phyloP scores from a whole-genome alignment of 2,797 vertebrate species.

The Sciurus vulgaris region DNA sequence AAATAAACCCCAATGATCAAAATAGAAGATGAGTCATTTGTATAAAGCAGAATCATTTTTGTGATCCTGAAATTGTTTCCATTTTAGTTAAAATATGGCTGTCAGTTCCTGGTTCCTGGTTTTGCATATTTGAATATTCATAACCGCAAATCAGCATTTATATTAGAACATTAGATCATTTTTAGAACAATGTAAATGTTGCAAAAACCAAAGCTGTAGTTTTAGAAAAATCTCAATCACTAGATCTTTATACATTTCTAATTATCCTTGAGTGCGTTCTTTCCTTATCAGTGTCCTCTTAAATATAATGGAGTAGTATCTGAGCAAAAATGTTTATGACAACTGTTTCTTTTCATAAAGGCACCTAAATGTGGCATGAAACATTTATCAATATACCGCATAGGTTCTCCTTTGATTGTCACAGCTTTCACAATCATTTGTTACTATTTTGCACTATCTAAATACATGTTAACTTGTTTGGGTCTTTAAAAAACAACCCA shows the following conservation, averaged over 20 bases:
- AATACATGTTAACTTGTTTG: not conserved
- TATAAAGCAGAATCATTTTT: conserved; percentile 52
- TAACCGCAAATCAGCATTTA: not conserved
- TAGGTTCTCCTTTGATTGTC: conserved; percentile 52
- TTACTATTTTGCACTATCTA: conserved; percentile 58
- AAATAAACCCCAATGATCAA: conserved; percentile 29
- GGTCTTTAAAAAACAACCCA: not conserved
- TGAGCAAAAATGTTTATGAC: conserved; percentile 54
- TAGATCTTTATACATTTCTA: conserved; percentile 19
- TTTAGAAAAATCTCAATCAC: conserved; percentile 50
- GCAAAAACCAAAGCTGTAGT: conserved; percentile 12
- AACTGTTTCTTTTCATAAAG: conserved; percentile 24
- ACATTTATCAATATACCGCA: not conserved
- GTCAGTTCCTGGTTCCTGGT: conserved; percentile 60
- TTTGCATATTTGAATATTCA: conserved; percentile 80
- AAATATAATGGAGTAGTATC: not conserved
- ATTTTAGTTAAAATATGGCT: conserved; percentile 65
- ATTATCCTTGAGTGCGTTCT: conserved; percentile 23
- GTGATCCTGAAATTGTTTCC: conserved; percentile 58
- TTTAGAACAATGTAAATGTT: conserved; percentile 60
- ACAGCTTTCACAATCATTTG: not conserved
- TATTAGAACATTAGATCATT: conserved; percentile 1
- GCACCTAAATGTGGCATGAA: conserved; percentile 30
- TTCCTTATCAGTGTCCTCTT: conserved; percentile 13
- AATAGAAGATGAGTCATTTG: conserved; percentile 54